These are phyloP conservation scores for Tortrix viridana DNA, from an alignment of 2,888 invertebrate species.

Conservation along the genomic window DNA sequence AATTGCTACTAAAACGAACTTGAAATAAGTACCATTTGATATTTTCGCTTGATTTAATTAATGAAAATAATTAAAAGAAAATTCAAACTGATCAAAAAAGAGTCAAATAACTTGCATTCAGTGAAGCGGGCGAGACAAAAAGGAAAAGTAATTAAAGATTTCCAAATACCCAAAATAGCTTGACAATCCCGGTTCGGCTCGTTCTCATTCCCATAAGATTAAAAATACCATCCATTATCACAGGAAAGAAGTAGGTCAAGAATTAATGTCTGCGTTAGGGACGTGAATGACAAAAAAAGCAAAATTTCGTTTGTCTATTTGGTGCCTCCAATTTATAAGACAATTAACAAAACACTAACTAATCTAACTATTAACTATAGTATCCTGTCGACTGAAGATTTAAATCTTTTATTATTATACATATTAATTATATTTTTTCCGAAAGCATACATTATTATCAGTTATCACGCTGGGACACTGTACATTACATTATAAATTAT, in stretches of 20 bases:
- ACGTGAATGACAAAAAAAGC: not conserved
- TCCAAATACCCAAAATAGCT: conserved; percentile 16
- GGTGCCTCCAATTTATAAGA: not conserved
- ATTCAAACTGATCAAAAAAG: not conserved
- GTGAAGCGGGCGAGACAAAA: not conserved
- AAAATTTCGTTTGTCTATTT: not conserved
- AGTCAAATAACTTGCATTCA: conserved; percentile 2
- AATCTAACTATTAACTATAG: too few species aligned
- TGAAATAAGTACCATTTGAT: too few species aligned
- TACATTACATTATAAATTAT: too few species aligned
- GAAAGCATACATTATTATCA: too few species aligned
- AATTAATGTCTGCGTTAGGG: conserved; percentile 12
- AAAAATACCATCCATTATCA: conserved; percentile 33
- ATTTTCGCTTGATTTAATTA: too few species aligned
- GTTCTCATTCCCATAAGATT: conserved; percentile 20
- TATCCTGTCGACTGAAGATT: too few species aligned
- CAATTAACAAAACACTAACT: too few species aligned
- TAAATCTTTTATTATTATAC: too few species aligned
- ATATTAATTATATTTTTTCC: too few species aligned
- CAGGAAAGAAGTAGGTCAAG: conserved; percentile 23
- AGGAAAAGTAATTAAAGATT: conserved; percentile 15
- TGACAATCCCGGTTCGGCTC: conserved; percentile 5
- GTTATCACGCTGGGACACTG: too few species aligned
- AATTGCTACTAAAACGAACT: too few species aligned
- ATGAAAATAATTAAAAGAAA: not conserved